phyloP scores from a whole-genome alignment of 2,888 invertebrate genomes.

The Morpho deidamia region DNA sequence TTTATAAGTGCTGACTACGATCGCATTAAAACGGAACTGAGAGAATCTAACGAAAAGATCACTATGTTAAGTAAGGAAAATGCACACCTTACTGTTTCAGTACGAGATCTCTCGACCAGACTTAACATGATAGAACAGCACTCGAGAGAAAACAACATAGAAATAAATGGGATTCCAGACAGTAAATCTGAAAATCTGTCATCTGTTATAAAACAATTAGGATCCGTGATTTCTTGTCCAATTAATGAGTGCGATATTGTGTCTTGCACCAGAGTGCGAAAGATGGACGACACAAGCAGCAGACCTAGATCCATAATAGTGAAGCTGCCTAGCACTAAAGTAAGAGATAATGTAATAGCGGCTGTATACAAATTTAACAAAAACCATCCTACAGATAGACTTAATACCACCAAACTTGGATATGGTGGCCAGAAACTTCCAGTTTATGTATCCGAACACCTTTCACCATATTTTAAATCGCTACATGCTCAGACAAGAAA shows the following conservation, averaged over 20 bases:
- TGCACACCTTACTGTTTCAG: neutral
- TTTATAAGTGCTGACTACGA: slow-evolving; percentile 12
- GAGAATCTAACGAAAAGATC: slow-evolving; percentile 4
- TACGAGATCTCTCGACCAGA: slow-evolving; percentile 1
- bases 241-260: neutral
- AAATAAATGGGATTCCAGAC: slow-evolving; percentile 13
- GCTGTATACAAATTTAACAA: slow-evolving; percentile 21
- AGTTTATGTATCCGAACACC: slow-evolving; percentile 14
- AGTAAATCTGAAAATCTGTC: slow-evolving; percentile 11
- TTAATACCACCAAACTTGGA: slow-evolving; percentile 6
- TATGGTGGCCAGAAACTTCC: neutral
- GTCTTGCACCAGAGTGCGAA: slow-evolving; percentile 4
- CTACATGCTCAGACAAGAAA: slow-evolving; percentile 11
- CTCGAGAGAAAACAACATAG: slow-evolving; percentile 8
- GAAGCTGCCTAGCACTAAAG: neutral
- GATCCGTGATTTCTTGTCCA: slow-evolving; percentile 1
- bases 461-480: slow-evolving; percentile 9
- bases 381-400: slow-evolving; percentile 12
- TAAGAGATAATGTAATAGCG: slow-evolving; percentile 11
- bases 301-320: slow-evolving; percentile 9
- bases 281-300: too few relatives aligned
- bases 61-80: neutral
- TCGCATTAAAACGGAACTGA: slow-evolving; percentile 1
- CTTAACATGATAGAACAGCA: slow-evolving; percentile 7
- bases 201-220: slow-evolving; percentile 3